Percentiles rank a stretch among this genome's conserved stretches.
Conservation (phyloP, 2,797 vertebrate species). For the Vespertilio murinus region DNA sequence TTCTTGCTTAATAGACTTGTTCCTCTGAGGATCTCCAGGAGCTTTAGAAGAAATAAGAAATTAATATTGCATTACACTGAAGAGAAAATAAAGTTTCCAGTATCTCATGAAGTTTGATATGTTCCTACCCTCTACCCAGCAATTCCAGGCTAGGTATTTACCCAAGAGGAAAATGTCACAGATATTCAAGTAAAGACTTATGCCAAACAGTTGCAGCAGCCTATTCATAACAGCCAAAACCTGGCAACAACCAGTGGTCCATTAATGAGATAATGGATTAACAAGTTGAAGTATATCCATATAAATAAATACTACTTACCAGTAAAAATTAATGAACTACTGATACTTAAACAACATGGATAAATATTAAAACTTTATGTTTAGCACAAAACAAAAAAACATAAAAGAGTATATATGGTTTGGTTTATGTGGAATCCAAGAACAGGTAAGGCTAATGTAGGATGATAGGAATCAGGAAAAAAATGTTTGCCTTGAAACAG, state of each 20-base stretch:
- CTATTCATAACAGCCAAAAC: not conserved
- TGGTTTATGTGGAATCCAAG: not conserved
- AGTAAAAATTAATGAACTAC: not conserved
- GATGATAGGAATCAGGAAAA: not conserved
- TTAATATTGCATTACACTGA: not conserved
- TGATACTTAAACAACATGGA: not conserved
- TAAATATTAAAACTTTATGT: not conserved
- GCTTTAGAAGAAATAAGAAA: slow-evolving; percentile 9
- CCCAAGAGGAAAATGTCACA: not conserved
- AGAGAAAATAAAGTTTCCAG: not conserved
- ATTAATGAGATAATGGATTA: not conserved
- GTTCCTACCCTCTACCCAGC: not conserved
- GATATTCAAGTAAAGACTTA: not conserved
- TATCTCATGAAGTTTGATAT: not conserved
- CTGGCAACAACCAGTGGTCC: not conserved
- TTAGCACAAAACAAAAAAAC: not conserved
- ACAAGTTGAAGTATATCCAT: not conserved
- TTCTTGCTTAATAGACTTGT: slow-evolving; percentile 50
- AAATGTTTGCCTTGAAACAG: not conserved
- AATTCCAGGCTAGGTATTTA: not conserved
- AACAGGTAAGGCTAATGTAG: not conserved
- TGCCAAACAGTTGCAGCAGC: not conserved
- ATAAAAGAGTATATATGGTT: not conserved
- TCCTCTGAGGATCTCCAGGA: slow-evolving; percentile 22
- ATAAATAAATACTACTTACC: not conserved